A percentile compares a stretch with the other conserved stretches of the same genome.
Conservation (phyloP, 2,888 invertebrate species). For the Heteropelma amictum region DNA sequence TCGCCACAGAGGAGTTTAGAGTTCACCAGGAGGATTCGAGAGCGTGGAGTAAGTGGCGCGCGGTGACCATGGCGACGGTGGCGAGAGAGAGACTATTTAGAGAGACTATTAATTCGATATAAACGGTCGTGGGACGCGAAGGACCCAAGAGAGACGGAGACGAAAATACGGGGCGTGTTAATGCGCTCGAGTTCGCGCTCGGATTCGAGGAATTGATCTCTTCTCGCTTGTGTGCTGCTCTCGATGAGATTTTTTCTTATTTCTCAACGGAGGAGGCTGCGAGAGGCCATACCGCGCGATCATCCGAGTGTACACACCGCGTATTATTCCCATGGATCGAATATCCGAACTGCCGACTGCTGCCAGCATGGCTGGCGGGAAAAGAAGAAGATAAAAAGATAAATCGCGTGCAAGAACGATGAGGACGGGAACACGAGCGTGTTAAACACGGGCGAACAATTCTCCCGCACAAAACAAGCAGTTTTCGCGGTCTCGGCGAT, state of each 20-base stretch:
- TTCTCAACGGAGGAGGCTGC: not conserved
- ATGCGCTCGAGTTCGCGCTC: constrained; percentile 45
- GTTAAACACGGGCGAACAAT: not conserved
- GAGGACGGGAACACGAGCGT: not conserved
- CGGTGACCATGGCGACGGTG: constrained; percentile 29
- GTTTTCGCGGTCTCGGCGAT: not conserved
- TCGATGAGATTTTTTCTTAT: constrained; percentile 3
- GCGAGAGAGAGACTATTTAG: constrained; percentile 40
- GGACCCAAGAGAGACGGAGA: constrained; percentile 19
- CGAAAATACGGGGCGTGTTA: not conserved
- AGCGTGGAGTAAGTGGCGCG: not conserved
- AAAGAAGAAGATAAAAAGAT: constrained; percentile 14
- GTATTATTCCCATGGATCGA: constrained; percentile 61
- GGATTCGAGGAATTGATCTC: constrained; percentile 57
- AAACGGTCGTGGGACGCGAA: constrained; percentile 20
- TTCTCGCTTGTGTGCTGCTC: constrained; percentile 16
- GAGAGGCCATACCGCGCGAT: constrained; percentile 1
- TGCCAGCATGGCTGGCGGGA: not conserved
- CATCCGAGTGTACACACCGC: constrained; percentile 39
- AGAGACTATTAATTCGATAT: constrained; percentile 51
- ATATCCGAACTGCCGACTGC: constrained; percentile 62
- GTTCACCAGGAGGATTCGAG: constrained; percentile 26
- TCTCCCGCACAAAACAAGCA: not conserved
- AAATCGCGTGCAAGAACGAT: not conserved
- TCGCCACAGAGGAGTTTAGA: no score